Evolutionary conservation across 1,140 invertebrate species (phyloP).

Genomic region (Drosophila subobscura): DNA sequence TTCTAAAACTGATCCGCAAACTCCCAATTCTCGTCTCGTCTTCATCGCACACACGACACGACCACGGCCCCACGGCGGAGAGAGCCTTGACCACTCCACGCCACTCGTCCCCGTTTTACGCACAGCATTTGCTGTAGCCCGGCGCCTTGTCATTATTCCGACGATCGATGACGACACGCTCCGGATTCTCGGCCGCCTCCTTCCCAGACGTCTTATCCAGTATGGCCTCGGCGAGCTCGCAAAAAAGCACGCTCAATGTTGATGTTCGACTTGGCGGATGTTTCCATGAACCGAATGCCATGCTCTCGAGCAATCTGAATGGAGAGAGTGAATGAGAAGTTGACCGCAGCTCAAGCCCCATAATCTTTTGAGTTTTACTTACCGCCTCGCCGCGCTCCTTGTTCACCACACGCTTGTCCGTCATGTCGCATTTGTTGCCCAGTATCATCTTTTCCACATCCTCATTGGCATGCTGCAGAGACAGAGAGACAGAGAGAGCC

Average conservation of each 20-base stretch:
- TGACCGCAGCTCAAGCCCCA: background rate
- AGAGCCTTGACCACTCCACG: constrained; percentile 12
- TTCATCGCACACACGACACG: constrained; percentile 2
- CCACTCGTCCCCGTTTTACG: constrained; percentile 59
- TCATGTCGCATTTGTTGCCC: constrained; percentile 99
- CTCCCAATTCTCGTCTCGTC: background rate
- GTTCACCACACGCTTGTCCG: constrained; percentile 96
- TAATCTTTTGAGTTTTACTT: constrained; percentile 73
- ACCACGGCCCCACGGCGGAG: background rate
- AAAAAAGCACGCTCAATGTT: constrained; percentile 99
- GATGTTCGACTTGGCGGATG: constrained; percentile 98
- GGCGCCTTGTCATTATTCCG: constrained; percentile 84
- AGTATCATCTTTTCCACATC: constrained; percentile 99
- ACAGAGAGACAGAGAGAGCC: constrained; percentile 9
- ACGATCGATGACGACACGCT: constrained; percentile 87
- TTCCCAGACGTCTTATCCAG: constrained; percentile 92
- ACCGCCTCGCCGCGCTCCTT: constrained; percentile 95
- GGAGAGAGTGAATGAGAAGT: background rate
- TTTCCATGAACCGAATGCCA: constrained; percentile 99
- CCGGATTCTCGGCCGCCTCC: constrained; percentile 87
- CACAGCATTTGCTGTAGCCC: constrained; percentile 82
- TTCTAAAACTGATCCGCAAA: constrained; percentile 35
- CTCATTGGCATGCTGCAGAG: constrained; percentile 96
- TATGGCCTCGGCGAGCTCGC: constrained; percentile 98
- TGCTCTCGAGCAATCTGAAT: constrained; percentile 97